Evolutionary conservation across 2,113 vertebrate species (phyloP).

Genomic region (Atrichornis clamosus): DNA sequence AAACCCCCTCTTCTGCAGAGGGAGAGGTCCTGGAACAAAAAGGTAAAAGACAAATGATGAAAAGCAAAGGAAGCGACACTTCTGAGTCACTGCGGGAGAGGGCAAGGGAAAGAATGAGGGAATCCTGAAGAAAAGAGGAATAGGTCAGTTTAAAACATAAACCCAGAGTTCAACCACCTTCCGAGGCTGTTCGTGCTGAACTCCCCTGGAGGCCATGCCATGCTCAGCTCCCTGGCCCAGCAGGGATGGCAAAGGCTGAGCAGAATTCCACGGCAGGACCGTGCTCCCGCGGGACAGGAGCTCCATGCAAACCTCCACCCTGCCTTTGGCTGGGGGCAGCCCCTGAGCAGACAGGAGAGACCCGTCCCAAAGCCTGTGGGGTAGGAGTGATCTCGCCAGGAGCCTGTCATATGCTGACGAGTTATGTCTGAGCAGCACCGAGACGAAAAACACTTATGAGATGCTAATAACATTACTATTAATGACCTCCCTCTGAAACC

Average conservation of each 20-base stretch:
- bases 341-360: conserved; percentile 6
- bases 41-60: background rate
- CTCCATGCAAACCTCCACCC: background rate
- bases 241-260: background rate
- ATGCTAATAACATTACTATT: background rate
- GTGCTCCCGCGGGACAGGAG: background rate
- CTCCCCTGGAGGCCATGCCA: background rate
- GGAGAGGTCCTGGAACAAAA: background rate
- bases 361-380: background rate
- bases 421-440: background rate
- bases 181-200: background rate
- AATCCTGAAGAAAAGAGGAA: background rate
- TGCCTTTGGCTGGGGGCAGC: background rate
- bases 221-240: background rate
- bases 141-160: fast-evolving
- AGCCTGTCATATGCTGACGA: background rate
- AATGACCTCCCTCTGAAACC: background rate
- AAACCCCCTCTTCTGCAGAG: background rate
- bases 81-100: fast-evolving
- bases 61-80: background rate
- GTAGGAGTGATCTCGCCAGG: background rate
- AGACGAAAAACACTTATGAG: background rate
- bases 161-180: background rate
- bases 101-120: background rate
- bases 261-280: background rate